Base-by-base conservation (phyloP, 2,113 vertebrate genomes). In the Hippocampus abdominalis region DNA sequence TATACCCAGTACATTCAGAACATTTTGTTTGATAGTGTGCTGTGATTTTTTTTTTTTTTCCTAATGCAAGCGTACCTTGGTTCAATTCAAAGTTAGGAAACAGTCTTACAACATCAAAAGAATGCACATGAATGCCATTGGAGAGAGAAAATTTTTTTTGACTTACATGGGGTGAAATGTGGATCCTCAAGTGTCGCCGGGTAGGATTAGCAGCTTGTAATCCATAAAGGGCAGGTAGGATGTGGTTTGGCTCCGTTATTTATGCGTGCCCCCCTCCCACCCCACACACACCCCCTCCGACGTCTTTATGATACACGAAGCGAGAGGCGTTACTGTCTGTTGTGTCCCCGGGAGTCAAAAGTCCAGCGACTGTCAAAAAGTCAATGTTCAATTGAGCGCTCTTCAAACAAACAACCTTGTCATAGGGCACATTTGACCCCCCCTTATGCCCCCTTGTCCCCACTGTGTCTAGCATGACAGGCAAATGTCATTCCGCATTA, bases 271-370 rank as follows among this genome's bases (percentile, higher is more conserved):
- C 77, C 51, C 57, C 12, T 21, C 9, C 27, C 10, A 3, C 54
- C 8, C 4, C 49, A 7, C 2, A 21, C 53, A 2, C n/a, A 8
- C 27, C 27, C 27, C 15, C 13, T 18, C 64, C 29, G 71, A 23
- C 61, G 71, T 81, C 74, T 86, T 86, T 87, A 87, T 76, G 84
- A 82, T 86, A 82, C 80, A 81, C 78, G 69, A 66, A 56, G 18
- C n/a, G 73, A 83, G 88, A 92, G 91, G 92, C 89, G 91, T 91
- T 87, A 42, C 90, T 89, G 10, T 64, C n/a, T 56, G 10, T 64
- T 78, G 78, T 27, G 56, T 70, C 60, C 9, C 63, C 71, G 72
- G 12, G 4, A 75, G 66, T 70, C 68, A 72, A 90, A 92, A 93
- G 91, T 93, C 89, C 92, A 92, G 57, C 9, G 57, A 66, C 81